Conservation (phyloP, 2,888 invertebrate species). For the Ophion slaviceki region DNA sequence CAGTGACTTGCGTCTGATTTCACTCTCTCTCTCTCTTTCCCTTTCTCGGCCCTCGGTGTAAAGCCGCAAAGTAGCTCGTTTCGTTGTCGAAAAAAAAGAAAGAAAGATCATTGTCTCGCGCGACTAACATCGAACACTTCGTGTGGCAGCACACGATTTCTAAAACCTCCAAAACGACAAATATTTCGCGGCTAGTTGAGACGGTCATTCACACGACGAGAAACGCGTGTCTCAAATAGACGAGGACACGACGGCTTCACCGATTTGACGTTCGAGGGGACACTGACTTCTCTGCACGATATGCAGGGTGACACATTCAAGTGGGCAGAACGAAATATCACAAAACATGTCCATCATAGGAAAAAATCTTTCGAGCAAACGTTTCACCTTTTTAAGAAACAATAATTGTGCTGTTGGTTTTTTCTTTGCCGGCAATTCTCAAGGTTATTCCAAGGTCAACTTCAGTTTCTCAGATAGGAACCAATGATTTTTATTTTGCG, state of each 20-base stretch:
- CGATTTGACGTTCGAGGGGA: background rate
- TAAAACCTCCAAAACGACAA: slow-evolving; percentile 54
- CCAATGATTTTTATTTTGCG: background rate
- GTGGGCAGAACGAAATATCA: background rate
- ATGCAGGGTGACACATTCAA: background rate
- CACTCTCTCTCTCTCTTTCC: background rate
- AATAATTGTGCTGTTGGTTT: background rate
- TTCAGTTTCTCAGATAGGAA: background rate
- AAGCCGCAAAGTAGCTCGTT: slow-evolving; percentile 28
- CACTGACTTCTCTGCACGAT: background rate
- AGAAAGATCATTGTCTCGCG: background rate
- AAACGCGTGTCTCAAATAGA: slow-evolving; percentile 7
- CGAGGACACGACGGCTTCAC: too few species aligned
- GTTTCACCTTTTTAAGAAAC: background rate
- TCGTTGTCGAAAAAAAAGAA: slow-evolving; percentile 41
- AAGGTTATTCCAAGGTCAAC: background rate
- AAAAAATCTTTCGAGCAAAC: background rate
- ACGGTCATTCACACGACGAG: slow-evolving; percentile 45
- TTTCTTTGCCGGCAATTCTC: background rate
- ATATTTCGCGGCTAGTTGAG: slow-evolving; percentile 57
- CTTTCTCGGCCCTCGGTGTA: background rate
- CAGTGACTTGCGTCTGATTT: slow-evolving; percentile 55
- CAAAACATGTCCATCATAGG: background rate
- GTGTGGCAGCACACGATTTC: background rate
- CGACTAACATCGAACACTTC: slow-evolving; percentile 58